These are phyloP conservation scores for Sebastiscus albofasciatus DNA, from an alignment of 2,797 vertebrate genomes.

Conservation along the genomic window DNA sequence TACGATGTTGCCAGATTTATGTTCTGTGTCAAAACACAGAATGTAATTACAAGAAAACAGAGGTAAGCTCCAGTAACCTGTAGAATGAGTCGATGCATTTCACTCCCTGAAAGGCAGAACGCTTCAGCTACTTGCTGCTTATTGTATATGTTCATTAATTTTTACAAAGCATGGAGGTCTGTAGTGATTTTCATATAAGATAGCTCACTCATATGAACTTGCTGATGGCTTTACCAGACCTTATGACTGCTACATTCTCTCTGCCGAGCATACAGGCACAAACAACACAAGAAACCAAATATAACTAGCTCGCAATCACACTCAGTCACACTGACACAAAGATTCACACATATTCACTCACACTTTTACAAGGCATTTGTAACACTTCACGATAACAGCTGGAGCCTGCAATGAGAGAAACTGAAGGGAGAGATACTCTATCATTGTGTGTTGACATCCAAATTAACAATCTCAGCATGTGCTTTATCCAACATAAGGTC, in stretches of 20 bases:
- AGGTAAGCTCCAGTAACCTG: background rate
- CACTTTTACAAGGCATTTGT: background rate
- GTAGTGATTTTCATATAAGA: background rate
- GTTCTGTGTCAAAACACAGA: constrained; percentile 10
- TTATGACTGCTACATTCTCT: background rate
- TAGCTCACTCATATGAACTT: background rate
- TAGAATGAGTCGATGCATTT: background rate
- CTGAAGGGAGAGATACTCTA: background rate
- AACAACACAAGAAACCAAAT: constrained; percentile 2
- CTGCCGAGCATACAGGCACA: background rate
- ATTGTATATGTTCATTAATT: background rate
- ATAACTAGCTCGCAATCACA: constrained; percentile 7
- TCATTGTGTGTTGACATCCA: background rate
- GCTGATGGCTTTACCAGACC: background rate
- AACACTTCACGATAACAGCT: constrained; percentile 6
- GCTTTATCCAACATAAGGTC: background rate
- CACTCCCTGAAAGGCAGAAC: background rate
- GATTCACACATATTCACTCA: constrained; percentile 7
- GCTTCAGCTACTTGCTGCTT: constrained; percentile 8
- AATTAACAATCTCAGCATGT: constrained; percentile 6
- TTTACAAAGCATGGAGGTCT: background rate
- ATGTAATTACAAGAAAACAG: constrained; percentile 29
- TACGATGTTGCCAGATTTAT: background rate
- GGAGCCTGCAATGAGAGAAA: constrained; percentile 7
- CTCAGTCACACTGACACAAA: constrained; percentile 1